A percentile compares a stretch with the other conserved stretches of the same genome.
Conservation (phyloP, 2,113 vertebrate genomes). For the Apteryx mantelli region DNA sequence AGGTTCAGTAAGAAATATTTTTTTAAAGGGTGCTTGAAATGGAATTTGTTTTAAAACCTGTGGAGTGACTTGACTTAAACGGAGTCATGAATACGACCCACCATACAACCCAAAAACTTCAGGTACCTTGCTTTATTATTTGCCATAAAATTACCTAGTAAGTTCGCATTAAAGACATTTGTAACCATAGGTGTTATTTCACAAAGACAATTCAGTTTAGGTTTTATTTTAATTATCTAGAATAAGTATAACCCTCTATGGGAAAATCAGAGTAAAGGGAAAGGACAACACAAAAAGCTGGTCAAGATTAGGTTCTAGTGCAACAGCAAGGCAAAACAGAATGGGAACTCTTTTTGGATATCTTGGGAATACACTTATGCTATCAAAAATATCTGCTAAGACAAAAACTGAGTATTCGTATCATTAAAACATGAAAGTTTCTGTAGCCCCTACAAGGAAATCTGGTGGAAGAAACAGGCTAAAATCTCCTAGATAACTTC, state of each 20-base stretch:
- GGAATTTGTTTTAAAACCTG: not conserved
- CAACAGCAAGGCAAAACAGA: not conserved
- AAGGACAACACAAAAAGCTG: not conserved
- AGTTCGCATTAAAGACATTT: not conserved
- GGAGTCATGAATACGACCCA: conserved; percentile 3
- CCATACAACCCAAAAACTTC: not conserved
- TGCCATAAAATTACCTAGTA: not conserved
- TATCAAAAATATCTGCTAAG: not conserved
- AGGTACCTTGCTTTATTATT: not conserved
- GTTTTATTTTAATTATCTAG: conserved; percentile 4
- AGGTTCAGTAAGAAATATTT: not conserved
- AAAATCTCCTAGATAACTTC: not conserved
- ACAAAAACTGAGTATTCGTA: not conserved
- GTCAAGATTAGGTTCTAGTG: not conserved
- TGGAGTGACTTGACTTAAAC: not conserved
- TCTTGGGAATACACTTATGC: not conserved
- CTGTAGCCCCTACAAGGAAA: not conserved
- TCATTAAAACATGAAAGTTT: not conserved
- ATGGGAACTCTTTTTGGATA: not conserved
- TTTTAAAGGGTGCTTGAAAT: not conserved
- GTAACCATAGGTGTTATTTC: not conserved
- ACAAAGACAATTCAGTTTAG: not conserved
- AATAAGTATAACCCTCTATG: not conserved
- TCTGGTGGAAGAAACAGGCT: not conserved
- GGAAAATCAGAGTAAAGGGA: not conserved